Evolutionary conservation across 2,888 invertebrate species (phyloP).

Genomic region (Dendrolimus houi): DNA sequence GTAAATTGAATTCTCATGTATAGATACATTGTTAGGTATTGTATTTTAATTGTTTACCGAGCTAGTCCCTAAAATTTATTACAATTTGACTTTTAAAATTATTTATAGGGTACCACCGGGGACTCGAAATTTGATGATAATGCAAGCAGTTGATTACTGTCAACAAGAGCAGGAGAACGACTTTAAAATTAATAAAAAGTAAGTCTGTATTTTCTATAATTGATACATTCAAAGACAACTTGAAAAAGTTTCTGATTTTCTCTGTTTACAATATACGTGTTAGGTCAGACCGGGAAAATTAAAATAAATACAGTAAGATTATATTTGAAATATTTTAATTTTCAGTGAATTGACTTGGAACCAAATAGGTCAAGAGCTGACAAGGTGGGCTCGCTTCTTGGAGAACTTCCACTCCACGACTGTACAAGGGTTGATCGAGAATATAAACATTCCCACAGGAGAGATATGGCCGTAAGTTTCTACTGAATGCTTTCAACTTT

Average conservation of each 20-base stretch:
- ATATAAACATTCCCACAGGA: conserved; percentile 20
- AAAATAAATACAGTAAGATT: too few species aligned
- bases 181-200: conserved; percentile 53
- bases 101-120: conserved; percentile 46
- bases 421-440: conserved; percentile 37
- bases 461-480: conserved; percentile 48
- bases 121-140: conserved; percentile 57
- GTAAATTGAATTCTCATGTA: too few species aligned
- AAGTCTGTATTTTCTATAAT: conserved; percentile 4
- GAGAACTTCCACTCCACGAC: conserved; percentile 58
- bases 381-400: conserved; percentile 64
- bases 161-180: conserved; percentile 65
- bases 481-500: not conserved
- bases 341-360: conserved; percentile 51
- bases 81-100: too few species aligned
- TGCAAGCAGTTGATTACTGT: conserved; percentile 66
- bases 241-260: too few species aligned
- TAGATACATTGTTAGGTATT: too few species aligned
- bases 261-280: too few species aligned
- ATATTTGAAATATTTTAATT: not conserved
- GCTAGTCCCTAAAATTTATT: too few species aligned
- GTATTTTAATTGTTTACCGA: too few species aligned
- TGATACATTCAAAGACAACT: not conserved
- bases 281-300: too few species aligned
- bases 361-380: conserved; percentile 50